Evolutionary conservation across 1,140 invertebrate species (phyloP), one percentile per base, ranked within the genome.

Genomic region (Radopholus similis): DNA sequence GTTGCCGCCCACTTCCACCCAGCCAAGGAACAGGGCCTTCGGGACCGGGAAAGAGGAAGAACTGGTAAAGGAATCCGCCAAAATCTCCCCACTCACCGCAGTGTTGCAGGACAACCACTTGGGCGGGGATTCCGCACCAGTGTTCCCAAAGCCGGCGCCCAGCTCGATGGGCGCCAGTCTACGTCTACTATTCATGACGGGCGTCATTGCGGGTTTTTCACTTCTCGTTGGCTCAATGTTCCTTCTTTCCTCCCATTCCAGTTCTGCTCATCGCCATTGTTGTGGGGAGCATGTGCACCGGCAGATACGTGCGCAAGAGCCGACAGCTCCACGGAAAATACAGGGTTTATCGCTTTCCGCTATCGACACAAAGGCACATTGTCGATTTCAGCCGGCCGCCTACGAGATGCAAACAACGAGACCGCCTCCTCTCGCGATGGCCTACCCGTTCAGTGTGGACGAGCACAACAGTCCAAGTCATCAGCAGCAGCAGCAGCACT

Each of bases 241-340:
- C 18, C 11, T 51, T 1, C 4, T 4, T 23, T 9, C 5, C 30
- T 30, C 34, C 9, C 3, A 21, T 54, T 68, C 8, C 6, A 68
- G 66, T 68, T 54, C 42, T 68, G 1, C 37, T 67, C 23, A 23
- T 68, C 26, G 30, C 35, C 13, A 40, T 67, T 54, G 62, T 37
- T 32, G 15, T 49, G 32, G 66, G 64, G 26, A 56, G 59, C 9
- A 56, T 66, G 23, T 68, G 64, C 42, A 37, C 54, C 21, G 66
- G 35, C 23, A 38, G 66, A 30, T 68, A 68, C 40, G 62, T 68
- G 4, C 64, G 55, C 21, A 68, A 63, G 40, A 65, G 59, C 54
- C n/a, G 66, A 34, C 63, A 55, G 30, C 34, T 68, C 11, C 66
- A 68, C 11, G 66, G 66, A 9, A 68, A 68, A 68, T 68, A 68